A percentile compares a stretch with the other conserved stretches of the same genome.
These are phyloP conservation scores for Diplolepis rosae DNA, from an alignment of 2,888 invertebrate species.

Conservation along the genomic window DNA sequence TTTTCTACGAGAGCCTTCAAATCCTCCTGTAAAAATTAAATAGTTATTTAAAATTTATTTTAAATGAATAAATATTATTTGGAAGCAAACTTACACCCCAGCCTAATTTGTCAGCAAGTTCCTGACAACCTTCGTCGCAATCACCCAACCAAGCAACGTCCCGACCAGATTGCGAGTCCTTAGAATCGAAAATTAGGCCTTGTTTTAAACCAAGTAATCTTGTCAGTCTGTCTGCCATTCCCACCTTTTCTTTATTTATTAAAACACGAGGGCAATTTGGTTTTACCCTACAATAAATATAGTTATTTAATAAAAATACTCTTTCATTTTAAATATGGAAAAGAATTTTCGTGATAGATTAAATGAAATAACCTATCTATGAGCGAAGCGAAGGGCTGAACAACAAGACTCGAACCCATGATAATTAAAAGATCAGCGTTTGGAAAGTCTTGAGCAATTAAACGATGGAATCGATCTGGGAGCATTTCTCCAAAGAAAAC, in stretches of 20 bases:
- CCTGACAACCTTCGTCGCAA: slow-evolving; percentile 86
- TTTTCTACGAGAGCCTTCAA: slow-evolving; percentile 76
- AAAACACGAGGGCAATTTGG: slow-evolving; percentile 86
- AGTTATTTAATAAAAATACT: neutral
- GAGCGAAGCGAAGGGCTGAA: slow-evolving; percentile 95
- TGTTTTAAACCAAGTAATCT: slow-evolving; percentile 74
- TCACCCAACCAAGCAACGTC: slow-evolving; percentile 90
- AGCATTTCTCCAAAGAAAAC: slow-evolving; percentile 96
- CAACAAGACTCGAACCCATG: slow-evolving; percentile 95
- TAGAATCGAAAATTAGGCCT: slow-evolving; percentile 82
- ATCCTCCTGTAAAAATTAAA: slow-evolving; percentile 76
- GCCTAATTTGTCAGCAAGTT: slow-evolving; percentile 84
- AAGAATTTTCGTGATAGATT: too few species aligned
- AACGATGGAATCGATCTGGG: slow-evolving; percentile 84
- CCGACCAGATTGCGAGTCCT: slow-evolving; percentile 77
- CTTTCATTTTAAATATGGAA: neutral
- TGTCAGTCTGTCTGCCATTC: slow-evolving; percentile 66
- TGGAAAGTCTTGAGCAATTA: slow-evolving; percentile 84
- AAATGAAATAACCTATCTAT: slow-evolving; percentile 80
- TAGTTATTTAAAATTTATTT: neutral
- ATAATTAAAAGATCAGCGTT: slow-evolving; percentile 94
- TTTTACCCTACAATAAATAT: slow-evolving; percentile 76
- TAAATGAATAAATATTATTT: slow-evolving; percentile 26
- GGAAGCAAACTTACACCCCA: slow-evolving; percentile 80
- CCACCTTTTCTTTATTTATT: slow-evolving; percentile 86